Base-by-base conservation (phyloP, 2,797 vertebrate species). In the Crenichthys baileyi region DNA sequence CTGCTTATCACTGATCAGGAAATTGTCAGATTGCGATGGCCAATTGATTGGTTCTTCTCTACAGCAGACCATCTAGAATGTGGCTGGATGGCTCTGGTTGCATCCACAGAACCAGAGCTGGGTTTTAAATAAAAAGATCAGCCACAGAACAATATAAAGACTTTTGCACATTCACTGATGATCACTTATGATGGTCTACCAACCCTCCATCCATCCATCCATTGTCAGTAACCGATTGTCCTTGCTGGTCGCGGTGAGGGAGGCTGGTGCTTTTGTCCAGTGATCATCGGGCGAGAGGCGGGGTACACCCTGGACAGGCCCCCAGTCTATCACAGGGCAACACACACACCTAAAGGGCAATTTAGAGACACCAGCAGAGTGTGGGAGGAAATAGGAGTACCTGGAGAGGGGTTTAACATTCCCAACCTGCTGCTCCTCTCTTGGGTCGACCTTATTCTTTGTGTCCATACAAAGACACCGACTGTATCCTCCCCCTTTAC, bases 341-440 rank as follows among this genome's bases (percentile, higher is more conserved):
- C 31, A 65, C 16, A 8, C 18, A 65, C 31, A 20, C 31, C 61
- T 65, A 39, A 36, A 22, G 8, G 18, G 31, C 8, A 36, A 8
- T 65, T 22, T 39, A 65, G 61, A 65, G 39, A 9, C 31, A 65
- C 61, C 61, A 65, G 31, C 36, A 7, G 1, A 61, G 1, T 0
- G 8, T 39, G 8, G 16, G 63, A 41, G 61, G 31, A 50, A 15
- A 11, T 16, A 2, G 51, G 16, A 53, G 16, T 53, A 18, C 16
- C 18, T 11, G 9, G 51, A 53, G 51, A 53, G 51, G 83, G 85
- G 78, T 90, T 91, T 90, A 89, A 86, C 86, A 87, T 87, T 91
- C 88, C 84, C 83, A 82, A 85, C 77, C 70, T 76, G 11, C 72
- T 82, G 67, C 79, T 83, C 75, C 79, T 74, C 18, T 77, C 77